phyloP scores from a whole-genome alignment of 2,797 vertebrate species.

The Fringilla coelebs region DNA sequence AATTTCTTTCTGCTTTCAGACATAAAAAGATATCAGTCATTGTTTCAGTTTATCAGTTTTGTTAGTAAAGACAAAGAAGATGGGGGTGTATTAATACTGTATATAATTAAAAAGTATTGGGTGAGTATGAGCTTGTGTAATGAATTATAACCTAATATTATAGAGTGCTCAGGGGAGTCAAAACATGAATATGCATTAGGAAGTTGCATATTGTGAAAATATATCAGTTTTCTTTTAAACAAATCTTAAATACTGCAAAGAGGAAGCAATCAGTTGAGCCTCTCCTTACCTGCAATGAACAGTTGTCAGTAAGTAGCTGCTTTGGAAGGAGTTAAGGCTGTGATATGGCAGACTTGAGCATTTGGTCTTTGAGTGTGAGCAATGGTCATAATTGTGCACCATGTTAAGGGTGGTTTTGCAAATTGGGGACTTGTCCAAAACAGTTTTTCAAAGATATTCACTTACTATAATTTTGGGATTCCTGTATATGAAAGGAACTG shows the following conservation, averaged over 20 bases:
- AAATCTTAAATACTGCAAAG: neutral
- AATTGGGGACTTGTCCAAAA: neutral
- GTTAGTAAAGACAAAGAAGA: slow-evolving; percentile 61
- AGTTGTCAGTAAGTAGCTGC: neutral
- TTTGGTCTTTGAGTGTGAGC: neutral
- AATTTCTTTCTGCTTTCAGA: slow-evolving; percentile 51
- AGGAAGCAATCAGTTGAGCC: neutral
- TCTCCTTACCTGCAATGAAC: neutral
- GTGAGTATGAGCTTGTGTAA: slow-evolving; percentile 26
- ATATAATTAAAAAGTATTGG: slow-evolving; percentile 30
- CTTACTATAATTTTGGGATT: neutral
- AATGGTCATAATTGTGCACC: accelerated
- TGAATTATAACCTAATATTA: slow-evolving; percentile 1
- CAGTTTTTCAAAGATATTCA: neutral
- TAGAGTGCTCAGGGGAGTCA: neutral
- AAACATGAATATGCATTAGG: neutral
- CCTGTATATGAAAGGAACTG: neutral
- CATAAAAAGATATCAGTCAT: slow-evolving; percentile 14
- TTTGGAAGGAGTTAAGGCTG: neutral
- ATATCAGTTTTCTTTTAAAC: neutral
- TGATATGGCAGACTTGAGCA: too few relatives aligned
- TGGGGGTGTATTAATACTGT: slow-evolving; percentile 46
- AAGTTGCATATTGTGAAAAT: neutral
- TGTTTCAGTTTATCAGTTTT: slow-evolving; percentile 52
- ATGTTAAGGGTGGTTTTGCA: neutral